Base-by-base conservation (phyloP, 2,797 vertebrate species). In the Delichon dasypus region DNA sequence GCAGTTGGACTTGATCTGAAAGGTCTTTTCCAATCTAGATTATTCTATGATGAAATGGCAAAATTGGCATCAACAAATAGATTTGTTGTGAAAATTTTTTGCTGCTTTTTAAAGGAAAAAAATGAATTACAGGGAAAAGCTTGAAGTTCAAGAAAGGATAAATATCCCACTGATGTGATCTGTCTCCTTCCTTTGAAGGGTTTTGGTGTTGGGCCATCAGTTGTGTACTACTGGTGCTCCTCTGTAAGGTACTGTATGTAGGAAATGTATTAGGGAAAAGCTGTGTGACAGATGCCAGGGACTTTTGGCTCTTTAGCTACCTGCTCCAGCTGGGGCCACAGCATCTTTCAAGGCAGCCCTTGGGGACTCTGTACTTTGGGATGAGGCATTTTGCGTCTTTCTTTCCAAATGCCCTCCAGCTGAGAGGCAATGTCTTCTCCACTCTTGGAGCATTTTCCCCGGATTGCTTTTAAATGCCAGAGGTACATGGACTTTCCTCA, bases 301-400 rank as follows among this genome's bases (percentile, higher is more conserved):
- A n/a, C 47, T 68, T 75, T 8, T 68, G 32, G 13, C 17, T 83
- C 19, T 51, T 72, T 42, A 60, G 13, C 17, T 53, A 13, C 64
- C 21, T 38, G 25, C 7, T 72, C 21, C 71, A 16, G 0, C 21
- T 38, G 47, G 22, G 40, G 30, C 23, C 5, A 4, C 25, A 65
- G 8, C 47, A 42, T 20, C 32, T 66, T 40, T 32, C 40, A n/a
- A 34, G 60, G 15, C 16, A 21, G 65, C 3, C 6, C 18, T 12
- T 22, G 17, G 8, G 14, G 9, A 3, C 22, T 72, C 26, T 0
- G 0, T 58, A 16, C 34, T 50, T n/a, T 16, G 20, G 32, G 5
- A 71, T 70, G 29, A 70, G 5, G 20, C 5, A n/a, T 84, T 89
- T 93, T 71, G 9, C 29, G 54, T 18, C 23, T 77, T 86, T 36